Percentiles rank a stretch among this genome's conserved stretches.
Evolutionary conservation across 1,140 invertebrate species (phyloP).

Genomic region (Penaeus japonicus): DNA sequence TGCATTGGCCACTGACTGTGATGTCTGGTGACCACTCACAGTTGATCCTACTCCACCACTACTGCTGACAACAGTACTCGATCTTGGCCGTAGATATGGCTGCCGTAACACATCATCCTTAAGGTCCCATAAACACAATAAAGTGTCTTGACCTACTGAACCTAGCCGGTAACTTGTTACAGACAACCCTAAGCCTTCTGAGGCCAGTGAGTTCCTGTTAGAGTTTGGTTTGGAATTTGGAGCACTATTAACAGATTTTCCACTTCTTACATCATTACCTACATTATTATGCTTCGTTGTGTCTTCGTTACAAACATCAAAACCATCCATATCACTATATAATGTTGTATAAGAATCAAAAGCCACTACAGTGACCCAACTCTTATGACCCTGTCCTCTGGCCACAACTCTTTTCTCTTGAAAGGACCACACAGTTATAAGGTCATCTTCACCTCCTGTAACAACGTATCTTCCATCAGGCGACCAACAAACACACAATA

Average conservation of each 20-base stretch:
- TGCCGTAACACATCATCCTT: slow-evolving; percentile 87
- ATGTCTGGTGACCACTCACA: slow-evolving; percentile 60
- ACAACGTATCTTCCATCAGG: slow-evolving; percentile 95
- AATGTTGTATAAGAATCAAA: slow-evolving; percentile 92
- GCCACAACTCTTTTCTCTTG: slow-evolving; percentile 92
- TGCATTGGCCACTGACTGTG: slow-evolving; percentile 53
- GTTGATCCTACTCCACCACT: slow-evolving; percentile 41
- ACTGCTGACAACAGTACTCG: slow-evolving; percentile 57
- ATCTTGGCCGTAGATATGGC: slow-evolving; percentile 58
- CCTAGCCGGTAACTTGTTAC: slow-evolving; percentile 85
- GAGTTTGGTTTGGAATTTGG: slow-evolving; percentile 59
- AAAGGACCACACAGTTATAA: slow-evolving; percentile 97
- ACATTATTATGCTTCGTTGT: slow-evolving; percentile 57
- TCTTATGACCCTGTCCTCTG: slow-evolving; percentile 89
- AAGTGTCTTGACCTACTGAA: slow-evolving; percentile 98
- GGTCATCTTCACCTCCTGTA: slow-evolving; percentile 97
- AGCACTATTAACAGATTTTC: slow-evolving; percentile 47
- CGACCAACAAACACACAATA: slow-evolving; percentile 95
- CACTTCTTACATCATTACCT: slow-evolving; percentile 63
- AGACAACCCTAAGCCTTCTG: slow-evolving; percentile 61
- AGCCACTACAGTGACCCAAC: slow-evolving; percentile 96
- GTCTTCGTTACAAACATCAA: slow-evolving; percentile 60
- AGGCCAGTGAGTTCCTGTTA: slow-evolving; percentile 59
- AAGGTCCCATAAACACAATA: slow-evolving; percentile 97
- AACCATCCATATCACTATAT: slow-evolving; percentile 65